Conservation (phyloP, 2,888 invertebrate genomes). For the Clitarchus hookeri region DNA sequence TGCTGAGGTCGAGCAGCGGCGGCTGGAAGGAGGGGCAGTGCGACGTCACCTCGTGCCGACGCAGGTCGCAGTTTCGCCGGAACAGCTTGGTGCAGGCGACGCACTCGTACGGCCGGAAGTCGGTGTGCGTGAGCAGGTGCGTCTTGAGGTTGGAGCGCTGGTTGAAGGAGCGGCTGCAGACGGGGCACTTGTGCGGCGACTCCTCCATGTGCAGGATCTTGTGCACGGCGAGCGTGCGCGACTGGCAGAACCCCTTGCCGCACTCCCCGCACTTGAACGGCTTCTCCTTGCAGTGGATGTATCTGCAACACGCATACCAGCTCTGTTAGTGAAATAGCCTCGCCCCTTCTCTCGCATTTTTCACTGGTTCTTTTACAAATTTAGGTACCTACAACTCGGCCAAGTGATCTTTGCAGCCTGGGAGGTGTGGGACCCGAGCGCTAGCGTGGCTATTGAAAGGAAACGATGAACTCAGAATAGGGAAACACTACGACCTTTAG, state of each 20-base stretch:
- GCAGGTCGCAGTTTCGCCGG: constrained; percentile 56
- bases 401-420: no score
- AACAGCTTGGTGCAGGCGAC: constrained; percentile 53
- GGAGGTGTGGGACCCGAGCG: no score
- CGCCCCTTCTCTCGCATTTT: no score
- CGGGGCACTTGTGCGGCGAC: constrained; percentile 56
- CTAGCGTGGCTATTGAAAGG: no score
- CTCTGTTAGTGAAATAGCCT: no score
- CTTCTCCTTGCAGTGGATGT: constrained; percentile 98
- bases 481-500: no score
- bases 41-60: constrained; percentile 53
- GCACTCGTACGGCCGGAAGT: constrained; percentile 56
- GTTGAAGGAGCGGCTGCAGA: constrained; percentile 55
- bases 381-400: no score
- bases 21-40: constrained; percentile 46
- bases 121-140: constrained; percentile 56
- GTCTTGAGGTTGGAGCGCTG: constrained; percentile 57
- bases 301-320: constrained; percentile 64
- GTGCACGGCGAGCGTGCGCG: constrained; percentile 93
- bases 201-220: constrained; percentile 69
- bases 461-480: no score
- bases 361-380: no score
- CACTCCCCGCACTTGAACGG: constrained; percentile 97
- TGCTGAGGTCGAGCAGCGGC: constrained; percentile 31
- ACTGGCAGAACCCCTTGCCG: constrained; percentile 98